Evolutionary conservation across 2,113 vertebrate species (phyloP), one percentile per base, ranked within the genome.

Genomic region (Brachypteracias leptosomus): DNA sequence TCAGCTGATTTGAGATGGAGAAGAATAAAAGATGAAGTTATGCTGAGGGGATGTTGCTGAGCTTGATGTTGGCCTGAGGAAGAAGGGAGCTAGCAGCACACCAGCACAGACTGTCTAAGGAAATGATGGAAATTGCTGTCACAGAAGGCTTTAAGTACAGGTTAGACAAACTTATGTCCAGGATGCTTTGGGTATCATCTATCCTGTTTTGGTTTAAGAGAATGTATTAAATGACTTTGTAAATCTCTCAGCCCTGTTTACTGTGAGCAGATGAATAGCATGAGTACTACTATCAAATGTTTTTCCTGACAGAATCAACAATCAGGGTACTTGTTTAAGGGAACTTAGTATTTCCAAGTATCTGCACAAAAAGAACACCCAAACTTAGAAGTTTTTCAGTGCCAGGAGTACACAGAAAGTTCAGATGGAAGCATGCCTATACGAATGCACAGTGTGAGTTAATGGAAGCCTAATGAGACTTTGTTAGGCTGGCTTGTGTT

Each of bases 321-420:
- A 17, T 46, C 28, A 24, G 25, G 38, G 38, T 59, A 57, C 10
- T 14, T 66, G 55, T 18, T 36, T 67, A 46, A 65, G 31, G 35
- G 13, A 90, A 65, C 33, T 62, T 62, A 70, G 70, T 86, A 71
- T 31, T 13, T 84, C 57, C 42, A 78, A 47, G 42, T 59, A 68
- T n/a, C 38, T 89, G 52, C 47, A 65, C 20, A 82, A 55, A 73
- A 89, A 58, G 40, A 8, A 18, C 26, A 61, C 8, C 4, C 13
- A 66, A 57, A 52, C 13, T 47, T 11, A 40, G 49, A 46, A 46
- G n/a, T 77, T 84, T 74, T 59, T n/a, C 89, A 89, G 72, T 36
- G 26, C 35, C 52, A 61, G 54, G 78, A 71, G 38, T 75, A 63
- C 1, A 0, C 13, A n/a, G n/a, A 31, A 62, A 0, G 0, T 31